These are phyloP conservation scores for Pedetes capensis DNA, from an alignment of 2,113 vertebrate genomes.

Conservation along the genomic window DNA sequence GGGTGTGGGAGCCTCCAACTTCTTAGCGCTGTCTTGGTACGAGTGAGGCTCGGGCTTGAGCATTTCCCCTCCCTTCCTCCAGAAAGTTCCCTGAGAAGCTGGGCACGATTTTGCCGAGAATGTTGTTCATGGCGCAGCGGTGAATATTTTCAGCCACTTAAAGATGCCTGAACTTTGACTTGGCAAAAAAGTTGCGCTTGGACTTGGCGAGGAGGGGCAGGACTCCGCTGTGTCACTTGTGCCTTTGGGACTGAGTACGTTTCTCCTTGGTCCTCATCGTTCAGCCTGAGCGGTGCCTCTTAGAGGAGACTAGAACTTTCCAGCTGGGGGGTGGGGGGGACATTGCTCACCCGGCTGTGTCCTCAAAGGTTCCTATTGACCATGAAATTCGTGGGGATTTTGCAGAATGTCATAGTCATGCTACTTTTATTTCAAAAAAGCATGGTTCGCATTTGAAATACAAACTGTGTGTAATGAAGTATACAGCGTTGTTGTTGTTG, in stretches of 20 bases:
- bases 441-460: neutral
- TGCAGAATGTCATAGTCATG: neutral
- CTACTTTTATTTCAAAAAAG: neutral
- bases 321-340: rapidly evolving
- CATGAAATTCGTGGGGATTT: neutral
- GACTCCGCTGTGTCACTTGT: neutral
- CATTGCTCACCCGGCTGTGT: neutral
- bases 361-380: neutral
- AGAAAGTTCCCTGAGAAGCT: neutral
- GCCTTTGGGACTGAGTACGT: rapidly evolving
- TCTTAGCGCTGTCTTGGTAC: rapidly evolving
- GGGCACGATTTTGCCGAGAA: neutral
- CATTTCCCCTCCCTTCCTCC: neutral
- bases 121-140: rapidly evolving
- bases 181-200: neutral
- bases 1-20: neutral
- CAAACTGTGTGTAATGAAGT: neutral
- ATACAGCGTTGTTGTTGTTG: neutral
- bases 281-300: neutral
- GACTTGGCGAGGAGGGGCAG: neutral
- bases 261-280: rapidly evolving
- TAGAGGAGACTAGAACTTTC: neutral
- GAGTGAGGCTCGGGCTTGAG: neutral
- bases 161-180: neutral
- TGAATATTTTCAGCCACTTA: neutral